Conservation (phyloP, 2,113 vertebrate species). For the Peucedramus taeniatus region DNA sequence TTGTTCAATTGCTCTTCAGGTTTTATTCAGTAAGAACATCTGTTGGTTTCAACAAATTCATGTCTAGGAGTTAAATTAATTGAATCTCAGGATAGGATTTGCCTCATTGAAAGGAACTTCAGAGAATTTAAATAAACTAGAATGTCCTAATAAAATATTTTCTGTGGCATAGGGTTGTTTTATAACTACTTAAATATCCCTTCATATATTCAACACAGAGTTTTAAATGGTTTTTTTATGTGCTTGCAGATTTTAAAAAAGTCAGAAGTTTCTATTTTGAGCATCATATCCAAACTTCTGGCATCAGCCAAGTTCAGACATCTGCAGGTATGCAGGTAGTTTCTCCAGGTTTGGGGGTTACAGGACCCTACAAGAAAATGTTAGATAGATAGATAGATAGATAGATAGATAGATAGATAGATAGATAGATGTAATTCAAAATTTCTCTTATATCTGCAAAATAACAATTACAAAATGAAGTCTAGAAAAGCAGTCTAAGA, state of each 20-base stretch:
- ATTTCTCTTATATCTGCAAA: background rate
- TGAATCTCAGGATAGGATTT: conserved; percentile 2
- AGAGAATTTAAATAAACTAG: conserved; percentile 28
- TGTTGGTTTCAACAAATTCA: conserved; percentile 26
- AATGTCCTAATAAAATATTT: conserved; percentile 31
- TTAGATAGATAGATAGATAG: background rate
- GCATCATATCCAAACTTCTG: background rate
- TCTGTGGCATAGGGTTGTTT: background rate
- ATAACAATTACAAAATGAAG: background rate
- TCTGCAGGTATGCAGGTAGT: background rate
- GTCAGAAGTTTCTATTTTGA: background rate
- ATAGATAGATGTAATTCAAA: background rate
- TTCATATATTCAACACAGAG: background rate
- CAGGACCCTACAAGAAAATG: background rate
- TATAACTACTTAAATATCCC: conserved; percentile 17
- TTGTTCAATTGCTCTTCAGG: conserved; percentile 11
- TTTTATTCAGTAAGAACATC: conserved; percentile 4
- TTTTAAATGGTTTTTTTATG: background rate
- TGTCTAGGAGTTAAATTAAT: conserved; percentile 30
- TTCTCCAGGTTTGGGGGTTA: background rate
- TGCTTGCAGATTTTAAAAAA: background rate
- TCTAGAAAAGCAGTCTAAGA: background rate
- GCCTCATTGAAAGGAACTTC: background rate
- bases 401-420: background rate
- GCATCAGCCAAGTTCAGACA: background rate